Evolutionary conservation across 1,140 invertebrate genomes (phyloP), one percentile per base, ranked within the genome.

Genomic region (Drosophila lacertosa): DNA sequence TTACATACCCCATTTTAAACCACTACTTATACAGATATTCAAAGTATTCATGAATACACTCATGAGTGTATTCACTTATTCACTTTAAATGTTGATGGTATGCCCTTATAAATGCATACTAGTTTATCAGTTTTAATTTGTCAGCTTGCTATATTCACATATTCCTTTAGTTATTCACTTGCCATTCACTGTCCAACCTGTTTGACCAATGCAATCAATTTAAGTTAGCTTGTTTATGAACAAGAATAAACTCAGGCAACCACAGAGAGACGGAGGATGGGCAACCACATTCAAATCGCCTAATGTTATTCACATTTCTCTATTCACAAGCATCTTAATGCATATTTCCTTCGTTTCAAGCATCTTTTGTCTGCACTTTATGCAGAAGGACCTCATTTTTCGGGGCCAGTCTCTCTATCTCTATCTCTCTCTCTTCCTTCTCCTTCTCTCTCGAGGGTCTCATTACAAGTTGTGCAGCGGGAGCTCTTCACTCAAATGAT

Each of bases 391-490:
- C 50, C 66, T 74, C 77, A 75, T 51, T 26, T 59, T 20, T n/a
- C 9, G 2, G 10, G 1, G 26, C 26, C 26, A 29, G 26, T 5
- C 26, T 39, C 16, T 32, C 26, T 50, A 7, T 29, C 20, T 33
- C 35, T 37, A 20, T 11, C 29, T 59, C 58, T 73, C 59, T 37
- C 26, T 11, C 29, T 59, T 37, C 26, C 9, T 24, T 59, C 58
- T 73, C 59, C n/a, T n/a, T 37, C 26, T 11, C 29, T 59, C 58
- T 73, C 59, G 50, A 62, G 63, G 60, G 68, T 59, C 78, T 74
- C 67, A 64, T 74, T 70, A 70, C 66, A 70, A 42, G 40, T 53
- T 60, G 55, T 59, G 33, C 29, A 33, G 22, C 24, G 26, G 42
- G 16, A 59, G 40, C 32, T 63, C 37, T 50, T 68, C 59, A 53